Conservation (phyloP, 2,113 vertebrate species). For the Channa maculata region DNA sequence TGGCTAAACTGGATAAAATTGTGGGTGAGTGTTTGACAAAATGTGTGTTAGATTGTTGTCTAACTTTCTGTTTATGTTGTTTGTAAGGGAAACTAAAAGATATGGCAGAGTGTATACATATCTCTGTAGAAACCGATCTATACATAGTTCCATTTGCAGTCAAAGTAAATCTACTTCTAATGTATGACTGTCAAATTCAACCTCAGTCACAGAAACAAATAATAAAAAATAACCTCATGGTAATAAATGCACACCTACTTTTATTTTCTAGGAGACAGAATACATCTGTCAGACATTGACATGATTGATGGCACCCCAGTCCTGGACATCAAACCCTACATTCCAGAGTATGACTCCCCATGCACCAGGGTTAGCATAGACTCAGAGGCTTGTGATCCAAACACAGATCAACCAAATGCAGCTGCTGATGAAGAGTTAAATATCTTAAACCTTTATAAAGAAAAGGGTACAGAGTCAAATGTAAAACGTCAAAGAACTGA, state of each 20-base stretch:
- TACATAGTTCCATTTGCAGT: too few relatives aligned
- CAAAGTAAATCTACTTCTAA: too few relatives aligned
- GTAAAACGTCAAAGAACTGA: neutral
- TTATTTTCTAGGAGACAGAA: conserved; percentile 81
- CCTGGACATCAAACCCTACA: conserved; percentile 91
- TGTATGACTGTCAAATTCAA: neutral
- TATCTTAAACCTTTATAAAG: neutral
- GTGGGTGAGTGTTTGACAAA: conserved; percentile 76
- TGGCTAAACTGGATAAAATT: conserved; percentile 87
- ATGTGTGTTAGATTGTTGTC: neutral
- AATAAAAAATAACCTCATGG: neutral
- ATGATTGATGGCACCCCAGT: conserved; percentile 91
- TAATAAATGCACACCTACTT: neutral
- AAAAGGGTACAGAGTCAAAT: conserved; percentile 8
- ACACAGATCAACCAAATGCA: conserved; percentile 9
- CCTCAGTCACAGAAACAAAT: neutral
- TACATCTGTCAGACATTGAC: conserved; percentile 90
- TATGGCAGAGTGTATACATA: neutral
- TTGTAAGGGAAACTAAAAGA: neutral
- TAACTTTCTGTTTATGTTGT: neutral
- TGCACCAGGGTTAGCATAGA: conserved; percentile 30
- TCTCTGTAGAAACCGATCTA: neutral
- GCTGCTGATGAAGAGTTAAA: neutral
- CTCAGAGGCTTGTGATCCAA: conserved; percentile 1
- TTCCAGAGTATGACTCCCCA: conserved; percentile 90